Evolutionary conservation across 2,113 vertebrate species (phyloP), one percentile per base, ranked within the genome.

Genomic region (Ptilonorhynchus violaceus): DNA sequence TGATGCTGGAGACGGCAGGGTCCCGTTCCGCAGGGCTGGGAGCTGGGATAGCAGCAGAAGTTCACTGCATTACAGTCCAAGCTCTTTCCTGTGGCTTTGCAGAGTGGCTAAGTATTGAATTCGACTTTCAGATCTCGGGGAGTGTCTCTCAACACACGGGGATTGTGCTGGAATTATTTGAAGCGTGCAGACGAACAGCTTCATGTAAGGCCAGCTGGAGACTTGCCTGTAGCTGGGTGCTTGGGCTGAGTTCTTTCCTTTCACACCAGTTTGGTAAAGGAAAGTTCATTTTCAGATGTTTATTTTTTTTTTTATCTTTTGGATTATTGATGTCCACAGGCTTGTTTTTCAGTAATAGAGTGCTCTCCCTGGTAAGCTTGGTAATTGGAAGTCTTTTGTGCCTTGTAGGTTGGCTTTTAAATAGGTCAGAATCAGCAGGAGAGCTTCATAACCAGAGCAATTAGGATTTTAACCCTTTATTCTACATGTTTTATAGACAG

Each of bases 341-440:
- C 50, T 67, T 89, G 93, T 97, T 92, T 90, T 93, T 90, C 86
- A 85, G 89, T 80, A 91, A 50, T 90, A 15, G 41, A 91, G 93
- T 70, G 86, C 56, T 95, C 85, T 95, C 66, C 70, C 52, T 78
- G 76, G 83, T 91, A 58, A 85, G 58, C 50, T 79, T 28, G 50
- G 88, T 97, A 94, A 93, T 94, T 94, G 94, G 85, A 97, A 93
- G 92, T 83, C 73, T 92, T 63, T 93, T 96, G 75, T 89, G 92
- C 92, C 95, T 96, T 64, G 81, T 91, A 93, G 79, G 94, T 95
- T 96, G 78, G 92, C 94, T 96, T 93, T 97, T 97, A 97, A 98
- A 96, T 96, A 97, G 95, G 95, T 97, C 96, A 98, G 85, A 97
- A 98, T 76, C 94, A 94, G 92, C 94, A 96, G 95, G 93, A 96